Conservation (phyloP, 2,797 vertebrate genomes). For the Channallabes apus region DNA sequence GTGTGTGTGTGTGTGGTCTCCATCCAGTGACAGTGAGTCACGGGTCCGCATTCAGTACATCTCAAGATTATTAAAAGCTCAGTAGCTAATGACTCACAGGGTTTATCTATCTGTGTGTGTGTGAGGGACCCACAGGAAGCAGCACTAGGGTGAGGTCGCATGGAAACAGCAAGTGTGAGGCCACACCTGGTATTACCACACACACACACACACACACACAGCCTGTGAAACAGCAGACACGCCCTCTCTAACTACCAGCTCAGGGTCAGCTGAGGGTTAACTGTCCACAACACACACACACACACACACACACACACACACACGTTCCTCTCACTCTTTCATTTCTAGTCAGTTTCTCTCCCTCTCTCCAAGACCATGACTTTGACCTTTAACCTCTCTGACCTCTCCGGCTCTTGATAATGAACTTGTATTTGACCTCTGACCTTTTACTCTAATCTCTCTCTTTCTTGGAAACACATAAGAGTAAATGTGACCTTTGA, state of each 20-base stretch:
- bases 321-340: neutral
- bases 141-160: conserved; percentile 6
- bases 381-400: neutral
- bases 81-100: neutral
- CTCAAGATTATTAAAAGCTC: no score
- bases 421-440: neutral
- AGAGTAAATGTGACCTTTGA: neutral
- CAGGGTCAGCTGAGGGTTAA: conserved; percentile 39
- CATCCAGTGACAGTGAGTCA: no score
- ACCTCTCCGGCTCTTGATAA: neutral
- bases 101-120: neutral
- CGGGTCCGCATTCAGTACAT: no score
- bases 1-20: no score
- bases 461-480: neutral
- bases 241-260: neutral
- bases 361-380: neutral
- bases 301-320: conserved; percentile 13
- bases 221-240: conserved; percentile 36
- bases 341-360: neutral
- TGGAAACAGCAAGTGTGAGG: conserved; percentile 21
- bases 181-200: conserved; percentile 19
- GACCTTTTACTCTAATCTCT: neutral
- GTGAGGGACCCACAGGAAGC: conserved; percentile 24
- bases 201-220: conserved; percentile 18
- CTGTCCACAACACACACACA: conserved; percentile 2